Percentiles rank a stretch among this genome's conserved stretches.
Conservation (phyloP, 2,797 vertebrate species). For the Psittacula derbiana region DNA sequence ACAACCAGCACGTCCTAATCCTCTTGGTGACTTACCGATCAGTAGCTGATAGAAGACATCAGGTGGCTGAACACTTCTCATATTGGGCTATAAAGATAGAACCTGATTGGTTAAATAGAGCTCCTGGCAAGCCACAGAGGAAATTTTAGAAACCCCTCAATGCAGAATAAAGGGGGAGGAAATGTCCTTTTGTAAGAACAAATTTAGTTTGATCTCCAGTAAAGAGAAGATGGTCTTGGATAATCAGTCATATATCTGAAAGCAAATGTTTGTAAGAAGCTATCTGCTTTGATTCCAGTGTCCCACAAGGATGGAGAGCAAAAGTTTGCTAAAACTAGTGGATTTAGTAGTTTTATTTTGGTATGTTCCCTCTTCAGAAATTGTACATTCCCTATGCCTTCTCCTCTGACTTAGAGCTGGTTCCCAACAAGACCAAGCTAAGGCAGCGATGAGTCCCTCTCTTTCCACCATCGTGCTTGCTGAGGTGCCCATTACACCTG, state of each 20-base stretch:
- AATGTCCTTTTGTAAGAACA: neutral
- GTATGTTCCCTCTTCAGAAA: neutral
- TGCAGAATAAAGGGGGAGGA: fast-evolving
- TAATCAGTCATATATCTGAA: neutral
- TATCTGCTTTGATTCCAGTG: neutral
- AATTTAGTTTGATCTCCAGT: neutral
- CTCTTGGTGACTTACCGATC: neutral
- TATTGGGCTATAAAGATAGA: neutral
- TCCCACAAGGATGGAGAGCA: neutral
- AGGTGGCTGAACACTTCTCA: neutral
- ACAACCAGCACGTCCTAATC: neutral
- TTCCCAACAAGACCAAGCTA: neutral
- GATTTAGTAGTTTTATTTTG: neutral
- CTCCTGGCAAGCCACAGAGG: neutral
- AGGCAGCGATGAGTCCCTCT: fast-evolving
- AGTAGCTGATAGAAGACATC: neutral
- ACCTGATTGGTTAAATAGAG: neutral
- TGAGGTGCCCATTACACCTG: neutral
- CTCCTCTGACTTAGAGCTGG: neutral
- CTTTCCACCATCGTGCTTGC: neutral
- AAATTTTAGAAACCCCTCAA: neutral
- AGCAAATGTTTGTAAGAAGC: neutral
- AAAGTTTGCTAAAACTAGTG: neutral
- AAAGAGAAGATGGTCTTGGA: neutral
- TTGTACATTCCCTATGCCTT: neutral